Base-by-base conservation (phyloP, 1,140 invertebrate genomes). In the Drosophila sechellia region DNA sequence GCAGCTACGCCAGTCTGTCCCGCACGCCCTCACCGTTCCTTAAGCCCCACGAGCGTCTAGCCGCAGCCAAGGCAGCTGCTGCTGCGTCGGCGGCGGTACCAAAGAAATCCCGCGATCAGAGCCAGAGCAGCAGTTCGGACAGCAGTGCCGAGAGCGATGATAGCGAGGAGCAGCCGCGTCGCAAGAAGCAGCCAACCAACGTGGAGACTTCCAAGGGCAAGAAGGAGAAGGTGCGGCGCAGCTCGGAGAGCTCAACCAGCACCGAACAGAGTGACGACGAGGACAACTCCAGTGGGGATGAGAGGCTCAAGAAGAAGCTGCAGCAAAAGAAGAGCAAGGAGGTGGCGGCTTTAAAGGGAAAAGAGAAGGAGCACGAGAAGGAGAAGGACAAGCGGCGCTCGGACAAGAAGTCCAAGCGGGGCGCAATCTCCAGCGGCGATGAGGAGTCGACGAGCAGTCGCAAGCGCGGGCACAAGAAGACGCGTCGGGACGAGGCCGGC, bases 1-100 rank as follows among this genome's bases (percentile, higher is more conserved):
- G 70, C 48, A 80, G 55, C 50, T 53, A 72, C 17, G 20, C 94
- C 92, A 96, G 96, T 81, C 93, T 96, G 17, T 96, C 96, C 8
- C 94, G 96, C 65, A 96, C 96, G 1, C 96, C 96, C 20, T 96
- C 96, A 20, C 96, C 96, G 48, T 96, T 96, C 92, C 94, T 96
- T 60, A 96, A 96, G 92, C 95, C 95, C 50, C 95, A 96, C 76
- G 96, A 96, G 90, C 84, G 92, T 6, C 42, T 53, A 13, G 45
- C 43, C 17, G 77, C 42, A 10, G 58, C 60, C n/a, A 70, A 70
- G 79, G 84, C 43, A 4, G 43, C 31, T 31, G 31, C 31, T 31
- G 31, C 31, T 31, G 31, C 43, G 20, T 20, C 48, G 27, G 48
- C 43, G 43, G 43, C 81, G 52, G 93, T 93, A 83, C 69, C 92